A percentile compares a stretch with the other conserved stretches of the same genome.
phyloP scores from a whole-genome alignment of 2,113 vertebrate species.

The Ictidomys tridecemlineatus region DNA sequence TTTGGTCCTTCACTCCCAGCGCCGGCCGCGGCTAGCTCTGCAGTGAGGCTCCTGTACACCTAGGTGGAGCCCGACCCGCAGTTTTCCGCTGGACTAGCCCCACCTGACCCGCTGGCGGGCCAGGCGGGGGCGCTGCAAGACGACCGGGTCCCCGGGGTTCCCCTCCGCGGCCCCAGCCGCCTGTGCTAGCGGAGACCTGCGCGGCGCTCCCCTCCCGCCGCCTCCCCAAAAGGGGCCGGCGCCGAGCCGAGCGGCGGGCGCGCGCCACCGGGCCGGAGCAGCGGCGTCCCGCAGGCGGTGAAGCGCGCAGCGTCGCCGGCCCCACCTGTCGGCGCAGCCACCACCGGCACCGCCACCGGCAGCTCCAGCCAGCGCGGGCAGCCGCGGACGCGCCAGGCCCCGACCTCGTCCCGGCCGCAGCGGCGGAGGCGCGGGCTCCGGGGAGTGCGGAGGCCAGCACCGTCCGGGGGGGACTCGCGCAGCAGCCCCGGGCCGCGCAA shows the following conservation, averaged over 20 bases:
- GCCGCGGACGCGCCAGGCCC: constrained; percentile 7
- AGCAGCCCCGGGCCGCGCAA: constrained; percentile 57
- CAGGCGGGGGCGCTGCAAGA: constrained; percentile 82
- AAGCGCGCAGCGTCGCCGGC: constrained; percentile 57
- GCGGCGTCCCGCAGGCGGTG: constrained; percentile 67
- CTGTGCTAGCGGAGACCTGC: not conserved
- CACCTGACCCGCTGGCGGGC: constrained; percentile 75
- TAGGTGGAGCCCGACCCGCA: constrained; percentile 83
- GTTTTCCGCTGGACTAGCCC: constrained; percentile 74
- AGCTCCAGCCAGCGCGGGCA: not conserved
- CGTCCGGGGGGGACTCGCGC: constrained; percentile 15
- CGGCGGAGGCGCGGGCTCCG: constrained; percentile 13
- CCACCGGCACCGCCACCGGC: not conserved
- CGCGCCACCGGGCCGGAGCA: constrained; percentile 63
- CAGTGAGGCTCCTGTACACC: constrained; percentile 77
- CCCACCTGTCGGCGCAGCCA: constrained; percentile 76
- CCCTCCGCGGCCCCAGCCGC: constrained; percentile 72
- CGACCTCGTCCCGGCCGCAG: not conserved
- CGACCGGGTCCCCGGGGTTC: constrained; percentile 76
- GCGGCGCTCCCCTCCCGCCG: constrained; percentile 57
- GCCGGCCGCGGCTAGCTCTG: constrained; percentile 49
- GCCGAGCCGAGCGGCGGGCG: constrained; percentile 56
- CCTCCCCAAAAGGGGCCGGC: constrained; percentile 15
- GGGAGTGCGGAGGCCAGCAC: constrained; percentile 45
- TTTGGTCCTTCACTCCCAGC: accelerated